Percentiles rank a stretch among this genome's conserved stretches.
These are phyloP conservation scores for Bovichtus diacanthus DNA, from an alignment of 2,797 vertebrate species.

Conservation along the genomic window DNA sequence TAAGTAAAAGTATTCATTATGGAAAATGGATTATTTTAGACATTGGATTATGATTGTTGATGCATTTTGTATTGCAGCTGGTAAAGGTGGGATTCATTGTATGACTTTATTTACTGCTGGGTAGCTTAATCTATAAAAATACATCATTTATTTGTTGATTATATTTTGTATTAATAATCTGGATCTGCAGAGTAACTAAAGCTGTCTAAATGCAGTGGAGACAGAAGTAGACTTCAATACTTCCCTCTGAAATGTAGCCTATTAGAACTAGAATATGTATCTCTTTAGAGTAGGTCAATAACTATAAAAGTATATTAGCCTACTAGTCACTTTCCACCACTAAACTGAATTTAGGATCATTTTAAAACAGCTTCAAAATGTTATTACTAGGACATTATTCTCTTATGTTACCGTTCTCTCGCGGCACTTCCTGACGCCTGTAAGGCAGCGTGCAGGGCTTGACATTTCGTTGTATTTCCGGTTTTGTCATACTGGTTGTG, in stretches of 20 bases:
- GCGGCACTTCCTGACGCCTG: background rate
- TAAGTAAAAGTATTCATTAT: background rate
- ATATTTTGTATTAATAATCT: no score
- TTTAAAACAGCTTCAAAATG: background rate
- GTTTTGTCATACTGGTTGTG: background rate
- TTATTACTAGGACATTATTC: background rate
- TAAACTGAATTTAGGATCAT: background rate
- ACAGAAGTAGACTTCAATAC: background rate
- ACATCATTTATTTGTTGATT: no score
- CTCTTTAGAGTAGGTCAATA: no score
- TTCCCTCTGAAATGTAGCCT: background rate
- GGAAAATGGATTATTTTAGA: no score
- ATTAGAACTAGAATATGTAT: no score
- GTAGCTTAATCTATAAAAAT: no score
- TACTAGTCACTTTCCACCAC: background rate
- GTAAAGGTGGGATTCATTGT: background rate
- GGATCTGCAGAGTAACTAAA: conserved; percentile 1
- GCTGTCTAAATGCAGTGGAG: background rate
- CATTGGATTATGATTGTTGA: background rate
- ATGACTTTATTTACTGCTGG: background rate
- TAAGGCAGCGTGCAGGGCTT: conserved; percentile 21
- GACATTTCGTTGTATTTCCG: rapidly evolving
- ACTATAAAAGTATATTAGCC: background rate
- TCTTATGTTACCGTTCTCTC: no score
- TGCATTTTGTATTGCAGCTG: background rate